Base-by-base conservation (phyloP, 2,113 vertebrate species). In the Lampris incognitus region DNA sequence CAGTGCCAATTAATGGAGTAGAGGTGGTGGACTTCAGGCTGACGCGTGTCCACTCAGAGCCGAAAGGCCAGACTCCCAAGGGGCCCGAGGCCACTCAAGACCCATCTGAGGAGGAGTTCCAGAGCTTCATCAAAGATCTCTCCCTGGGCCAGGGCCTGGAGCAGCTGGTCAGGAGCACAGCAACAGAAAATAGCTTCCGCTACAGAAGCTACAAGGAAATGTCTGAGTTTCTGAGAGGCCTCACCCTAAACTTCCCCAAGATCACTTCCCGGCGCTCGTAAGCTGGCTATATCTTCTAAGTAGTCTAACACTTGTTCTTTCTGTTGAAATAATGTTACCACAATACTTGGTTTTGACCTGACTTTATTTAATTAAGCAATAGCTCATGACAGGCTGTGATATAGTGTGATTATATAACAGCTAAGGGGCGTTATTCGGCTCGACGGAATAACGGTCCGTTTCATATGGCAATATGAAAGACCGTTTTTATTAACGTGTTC, bases 21-120 rank as follows among this genome's bases (percentile, higher is more conserved):
- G 90, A 95, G 76, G 84, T 96, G 72, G 95, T 97, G 74, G 95
- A 99, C 92, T 99, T 99, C 90, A 96, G 93, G 41, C 94, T 99
- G 70, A 92, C 91, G 39, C 93, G 94, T 50, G 78, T 94, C 39
- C 82, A 10, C 80, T 69, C 86, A 64, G 82, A 87, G 57, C 24
- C 74, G 79, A 91, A 76, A 76, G 92, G 52, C 51, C 94, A 93
- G 44, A 72, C 75, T 6, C 83, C 82, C 0, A 86, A 87, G 0
- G 91, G 87, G 13, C 82, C 90, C 3, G 85, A 85, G 0, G 91
- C 94, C 13, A 82, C 89, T 11, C 90, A 87, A 0, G 95, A 96
- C 82, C 94, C 96, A 9, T 93, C 79, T 0, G 92, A 95, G 70
- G 95, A 93, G 80, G 94, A 95, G 74, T 96, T 99, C 85, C 92